These are phyloP conservation scores for Diarsia rubi DNA, from an alignment of 2,888 invertebrate species.

Conservation along the genomic window DNA sequence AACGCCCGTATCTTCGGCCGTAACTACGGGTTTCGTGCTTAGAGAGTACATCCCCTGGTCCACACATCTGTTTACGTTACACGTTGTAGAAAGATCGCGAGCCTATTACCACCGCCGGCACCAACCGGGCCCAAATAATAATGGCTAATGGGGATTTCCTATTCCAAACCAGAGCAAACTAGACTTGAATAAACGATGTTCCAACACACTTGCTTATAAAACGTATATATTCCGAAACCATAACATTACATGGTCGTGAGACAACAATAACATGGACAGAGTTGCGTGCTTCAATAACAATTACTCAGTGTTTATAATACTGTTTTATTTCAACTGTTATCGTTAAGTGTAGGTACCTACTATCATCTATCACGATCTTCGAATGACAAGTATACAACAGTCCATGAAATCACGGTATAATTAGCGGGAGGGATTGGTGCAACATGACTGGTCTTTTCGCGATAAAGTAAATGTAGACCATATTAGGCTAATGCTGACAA, in stretches of 20 bases:
- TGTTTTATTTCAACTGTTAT: constrained; percentile 52
- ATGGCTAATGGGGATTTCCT: too few species aligned
- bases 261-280: constrained; percentile 63
- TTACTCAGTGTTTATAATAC: constrained; percentile 63
- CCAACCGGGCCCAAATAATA: background rate
- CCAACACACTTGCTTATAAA: constrained; percentile 60
- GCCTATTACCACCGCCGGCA: background rate
- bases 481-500: background rate
- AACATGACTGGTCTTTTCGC: background rate
- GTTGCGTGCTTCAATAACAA: constrained; percentile 68
- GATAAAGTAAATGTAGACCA: background rate
- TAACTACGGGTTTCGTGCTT: too few species aligned
- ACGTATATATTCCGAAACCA: constrained; percentile 62
- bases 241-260: constrained; percentile 62
- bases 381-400: constrained; percentile 33
- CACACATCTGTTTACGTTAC: background rate
- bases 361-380: constrained; percentile 55
- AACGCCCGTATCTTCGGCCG: too few species aligned
- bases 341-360: constrained; percentile 21
- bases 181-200: constrained; percentile 43
- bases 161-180: constrained; percentile 18
- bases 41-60: too few species aligned
- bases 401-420: constrained; percentile 33
- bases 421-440: constrained; percentile 2
- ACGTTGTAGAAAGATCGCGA: too few species aligned